Conservation (phyloP, 2,888 invertebrate species). For the Formica aserva region DNA sequence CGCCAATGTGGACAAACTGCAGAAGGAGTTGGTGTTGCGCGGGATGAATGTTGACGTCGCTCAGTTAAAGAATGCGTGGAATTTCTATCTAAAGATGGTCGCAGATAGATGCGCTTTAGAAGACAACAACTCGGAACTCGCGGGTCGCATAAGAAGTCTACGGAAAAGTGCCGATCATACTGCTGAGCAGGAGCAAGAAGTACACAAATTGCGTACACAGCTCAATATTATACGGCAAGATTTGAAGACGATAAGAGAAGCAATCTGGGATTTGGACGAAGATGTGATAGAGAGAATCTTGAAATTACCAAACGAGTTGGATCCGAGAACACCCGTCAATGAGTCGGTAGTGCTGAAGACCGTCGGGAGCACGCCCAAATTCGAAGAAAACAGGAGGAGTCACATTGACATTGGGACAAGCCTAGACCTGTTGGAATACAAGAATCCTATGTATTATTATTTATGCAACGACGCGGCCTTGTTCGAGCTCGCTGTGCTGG, state of each 20-base stretch:
- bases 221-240: constrained; percentile 88
- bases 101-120: constrained; percentile 87
- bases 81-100: constrained; percentile 88
- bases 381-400: constrained; percentile 60
- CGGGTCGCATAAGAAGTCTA: constrained; percentile 85
- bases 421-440: constrained; percentile 87
- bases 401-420: constrained; percentile 88
- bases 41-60: constrained; percentile 87
- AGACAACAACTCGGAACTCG: constrained; percentile 86
- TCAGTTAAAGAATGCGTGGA: constrained; percentile 88
- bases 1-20: constrained; percentile 86
- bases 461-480: constrained; percentile 90
- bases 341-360: constrained; percentile 67
- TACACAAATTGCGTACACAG: constrained; percentile 88
- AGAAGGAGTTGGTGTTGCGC: constrained; percentile 88
- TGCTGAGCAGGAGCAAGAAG: constrained; percentile 84
- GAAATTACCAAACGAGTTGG: constrained; percentile 90
- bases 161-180: constrained; percentile 73
- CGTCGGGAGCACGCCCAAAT: constrained; percentile 63
- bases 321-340: constrained; percentile 88
- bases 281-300: constrained; percentile 89
- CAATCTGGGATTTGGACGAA: constrained; percentile 91
- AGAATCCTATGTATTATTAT: constrained; percentile 88
- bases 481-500: constrained; percentile 89
- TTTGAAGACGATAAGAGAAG: constrained; percentile 88